phyloP scores from a whole-genome alignment of 1,140 invertebrate species.

The Drosophila tropicalis region DNA sequence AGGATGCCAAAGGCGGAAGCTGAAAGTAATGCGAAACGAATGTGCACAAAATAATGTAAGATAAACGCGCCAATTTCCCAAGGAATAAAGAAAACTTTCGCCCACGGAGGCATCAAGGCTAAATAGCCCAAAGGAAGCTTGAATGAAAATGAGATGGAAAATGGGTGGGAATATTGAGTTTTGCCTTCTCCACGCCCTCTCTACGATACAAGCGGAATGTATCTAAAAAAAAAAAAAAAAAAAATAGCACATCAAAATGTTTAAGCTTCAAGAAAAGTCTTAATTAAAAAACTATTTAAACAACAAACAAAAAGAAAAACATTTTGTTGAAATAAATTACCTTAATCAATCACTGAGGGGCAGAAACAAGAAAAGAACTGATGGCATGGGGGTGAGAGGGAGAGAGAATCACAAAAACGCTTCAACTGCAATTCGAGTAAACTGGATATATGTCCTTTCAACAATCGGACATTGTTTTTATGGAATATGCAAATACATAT shows the following conservation, averaged over 20 bases:
- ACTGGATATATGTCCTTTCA: not conserved
- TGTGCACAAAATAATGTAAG: conserved; percentile 63
- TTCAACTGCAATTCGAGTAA: not conserved
- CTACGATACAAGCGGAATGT: not conserved
- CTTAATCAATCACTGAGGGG: not conserved
- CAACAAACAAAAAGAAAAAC: not conserved
- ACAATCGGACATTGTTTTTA: no score
- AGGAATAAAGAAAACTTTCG: conserved; percentile 15
- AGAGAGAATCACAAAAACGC: not conserved
- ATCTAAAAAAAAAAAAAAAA: not conserved
- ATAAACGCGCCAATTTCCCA: conserved; percentile 65
- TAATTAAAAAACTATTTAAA: conserved; percentile 8
- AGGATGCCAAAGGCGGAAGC: conserved; percentile 22
- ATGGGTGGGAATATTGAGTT: conserved; percentile 43
- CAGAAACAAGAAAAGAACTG: no score
- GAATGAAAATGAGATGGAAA: conserved; percentile 46
- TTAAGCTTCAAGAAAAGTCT: not conserved
- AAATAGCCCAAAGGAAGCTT: conserved; percentile 33
- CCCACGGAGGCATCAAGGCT: conserved; percentile 26
- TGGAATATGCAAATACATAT: not conserved
- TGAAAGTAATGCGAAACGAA: conserved; percentile 66
- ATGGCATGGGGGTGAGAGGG: no score
- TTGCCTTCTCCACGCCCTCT: not conserved
- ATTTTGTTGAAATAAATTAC: no score
- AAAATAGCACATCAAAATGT: not conserved